Evolutionary conservation across 1,140 invertebrate species (phyloP).

Genomic region (Drosophila parvula): DNA sequence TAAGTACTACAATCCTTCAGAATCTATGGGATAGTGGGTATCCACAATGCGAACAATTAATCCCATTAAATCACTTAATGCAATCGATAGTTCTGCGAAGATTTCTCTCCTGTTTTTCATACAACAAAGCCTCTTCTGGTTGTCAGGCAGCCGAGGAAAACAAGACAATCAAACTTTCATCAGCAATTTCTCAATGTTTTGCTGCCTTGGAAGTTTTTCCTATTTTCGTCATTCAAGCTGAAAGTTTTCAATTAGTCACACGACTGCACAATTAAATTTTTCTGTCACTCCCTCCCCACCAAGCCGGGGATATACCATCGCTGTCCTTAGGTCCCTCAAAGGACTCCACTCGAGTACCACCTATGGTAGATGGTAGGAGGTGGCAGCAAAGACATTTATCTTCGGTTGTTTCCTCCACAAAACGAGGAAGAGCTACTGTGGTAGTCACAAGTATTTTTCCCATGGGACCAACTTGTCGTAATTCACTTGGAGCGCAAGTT

Average conservation of each 20-base stretch:
- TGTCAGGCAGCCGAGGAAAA: slow-evolving; percentile 25
- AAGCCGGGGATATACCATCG: slow-evolving; percentile 4
- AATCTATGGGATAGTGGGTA: background rate
- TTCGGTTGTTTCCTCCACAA: slow-evolving; percentile 41
- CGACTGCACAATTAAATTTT: slow-evolving; percentile 78
- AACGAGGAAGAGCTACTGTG: slow-evolving; percentile 26
- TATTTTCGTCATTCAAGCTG: slow-evolving; percentile 61
- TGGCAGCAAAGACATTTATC: slow-evolving; percentile 63
- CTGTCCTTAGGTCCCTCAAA: slow-evolving; percentile 24
- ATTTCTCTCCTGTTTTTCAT: slow-evolving; percentile 11
- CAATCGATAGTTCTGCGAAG: slow-evolving; percentile 37
- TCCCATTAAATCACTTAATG: slow-evolving; percentile 23
- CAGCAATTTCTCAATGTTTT: slow-evolving; percentile 39
- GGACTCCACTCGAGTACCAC: slow-evolving; percentile 19
- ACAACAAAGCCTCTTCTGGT: slow-evolving; percentile 11
- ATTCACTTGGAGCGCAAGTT: slow-evolving; percentile 74
- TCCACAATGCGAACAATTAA: slow-evolving; percentile 17
- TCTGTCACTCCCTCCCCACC: slow-evolving; percentile 19
- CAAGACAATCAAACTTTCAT: slow-evolving; percentile 55
- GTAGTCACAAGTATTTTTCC: slow-evolving; percentile 28
- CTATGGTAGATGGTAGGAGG: slow-evolving; percentile 18
- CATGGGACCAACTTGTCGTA: slow-evolving; percentile 68
- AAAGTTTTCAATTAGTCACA: slow-evolving; percentile 78
- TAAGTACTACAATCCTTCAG: too few species aligned
- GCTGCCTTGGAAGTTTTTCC: slow-evolving; percentile 43